Conservation (phyloP, 2,888 invertebrate genomes). For the Eubasilissa splendida region DNA sequence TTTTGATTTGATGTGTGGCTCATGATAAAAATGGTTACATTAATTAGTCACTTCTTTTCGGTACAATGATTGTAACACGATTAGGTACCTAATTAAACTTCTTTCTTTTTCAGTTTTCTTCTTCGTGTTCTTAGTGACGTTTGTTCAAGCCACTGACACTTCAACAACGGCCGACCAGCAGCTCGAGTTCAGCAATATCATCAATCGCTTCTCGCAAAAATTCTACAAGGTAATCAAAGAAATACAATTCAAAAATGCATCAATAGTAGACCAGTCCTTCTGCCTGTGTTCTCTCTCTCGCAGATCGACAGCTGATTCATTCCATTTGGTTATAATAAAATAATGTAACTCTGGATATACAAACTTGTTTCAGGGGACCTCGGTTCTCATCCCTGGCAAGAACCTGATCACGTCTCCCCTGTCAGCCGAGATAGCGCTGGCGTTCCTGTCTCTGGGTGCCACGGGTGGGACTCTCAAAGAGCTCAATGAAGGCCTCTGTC, state of each 20-base stretch:
- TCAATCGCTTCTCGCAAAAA: conserved; percentile 68
- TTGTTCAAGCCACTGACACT: too few species aligned
- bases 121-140: too few species aligned
- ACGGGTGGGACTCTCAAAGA: conserved; percentile 66
- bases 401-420: conserved; percentile 71
- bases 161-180: too few species aligned
- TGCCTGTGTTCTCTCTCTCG: not conserved
- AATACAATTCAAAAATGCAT: too few species aligned
- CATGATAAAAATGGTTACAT: too few species aligned
- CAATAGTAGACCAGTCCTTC: too few species aligned
- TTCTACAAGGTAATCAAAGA: conserved; percentile 69
- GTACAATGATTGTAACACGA: too few species aligned
- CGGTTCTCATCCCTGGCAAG: conserved; percentile 63
- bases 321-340: too few species aligned
- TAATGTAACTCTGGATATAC: not conserved
- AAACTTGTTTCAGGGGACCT: conserved; percentile 63
- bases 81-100: too few species aligned
- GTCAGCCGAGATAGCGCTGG: conserved; percentile 60
- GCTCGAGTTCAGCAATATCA: conserved; percentile 38
- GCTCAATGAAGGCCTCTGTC: conserved; percentile 63
- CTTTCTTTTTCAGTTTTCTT: too few species aligned
- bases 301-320: not conserved
- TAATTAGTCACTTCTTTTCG: too few species aligned
- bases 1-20: too few species aligned
- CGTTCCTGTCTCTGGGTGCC: conserved; percentile 65